A percentile compares a stretch with the other conserved stretches of the same genome.
Conservation (phyloP, 1,140 invertebrate genomes). For the Drosophila lowei region DNA sequence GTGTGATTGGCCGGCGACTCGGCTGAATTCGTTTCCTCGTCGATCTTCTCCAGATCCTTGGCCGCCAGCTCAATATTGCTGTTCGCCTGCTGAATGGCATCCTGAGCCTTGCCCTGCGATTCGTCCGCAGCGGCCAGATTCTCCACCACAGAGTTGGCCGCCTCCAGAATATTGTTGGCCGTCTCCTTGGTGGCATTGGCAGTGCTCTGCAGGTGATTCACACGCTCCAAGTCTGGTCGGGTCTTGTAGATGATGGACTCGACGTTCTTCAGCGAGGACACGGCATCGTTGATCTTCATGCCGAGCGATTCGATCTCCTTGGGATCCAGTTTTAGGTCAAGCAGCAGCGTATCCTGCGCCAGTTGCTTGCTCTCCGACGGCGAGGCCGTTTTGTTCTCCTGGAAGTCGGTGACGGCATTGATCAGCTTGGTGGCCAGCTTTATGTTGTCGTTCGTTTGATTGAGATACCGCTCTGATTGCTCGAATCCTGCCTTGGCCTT, state of each 20-base stretch:
- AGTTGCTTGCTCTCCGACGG: slow-evolving; percentile 91
- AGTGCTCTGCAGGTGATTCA: slow-evolving; percentile 89
- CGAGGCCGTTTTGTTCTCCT: slow-evolving; percentile 89
- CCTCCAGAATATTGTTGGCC: slow-evolving; percentile 85
- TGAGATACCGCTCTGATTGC: slow-evolving; percentile 83
- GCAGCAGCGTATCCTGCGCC: slow-evolving; percentile 89
- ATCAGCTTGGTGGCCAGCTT: slow-evolving; percentile 85
- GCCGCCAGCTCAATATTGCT: slow-evolving; percentile 90
- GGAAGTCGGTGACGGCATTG: slow-evolving; percentile 89
- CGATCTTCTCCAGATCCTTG: slow-evolving; percentile 87
- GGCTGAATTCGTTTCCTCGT: slow-evolving; percentile 89
- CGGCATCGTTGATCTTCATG: slow-evolving; percentile 92
- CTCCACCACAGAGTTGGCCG: slow-evolving; percentile 85
- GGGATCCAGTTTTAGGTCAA: slow-evolving; percentile 88
- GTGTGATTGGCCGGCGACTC: slow-evolving; percentile 89
- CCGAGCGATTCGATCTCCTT: slow-evolving; percentile 94
- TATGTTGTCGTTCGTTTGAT: slow-evolving; percentile 84
- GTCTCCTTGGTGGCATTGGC: slow-evolving; percentile 90
- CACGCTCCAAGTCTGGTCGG: slow-evolving; percentile 88
- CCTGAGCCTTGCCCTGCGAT: slow-evolving; percentile 90
- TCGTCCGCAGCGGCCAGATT: slow-evolving; percentile 87
- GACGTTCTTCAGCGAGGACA: slow-evolving; percentile 93
- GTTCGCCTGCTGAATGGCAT: slow-evolving; percentile 91
- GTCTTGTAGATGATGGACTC: slow-evolving; percentile 95
- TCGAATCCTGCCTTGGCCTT: slow-evolving; percentile 84